These are phyloP conservation scores for Alaudala cheleensis DNA, from an alignment of 2,113 vertebrate species.

Conservation along the genomic window DNA sequence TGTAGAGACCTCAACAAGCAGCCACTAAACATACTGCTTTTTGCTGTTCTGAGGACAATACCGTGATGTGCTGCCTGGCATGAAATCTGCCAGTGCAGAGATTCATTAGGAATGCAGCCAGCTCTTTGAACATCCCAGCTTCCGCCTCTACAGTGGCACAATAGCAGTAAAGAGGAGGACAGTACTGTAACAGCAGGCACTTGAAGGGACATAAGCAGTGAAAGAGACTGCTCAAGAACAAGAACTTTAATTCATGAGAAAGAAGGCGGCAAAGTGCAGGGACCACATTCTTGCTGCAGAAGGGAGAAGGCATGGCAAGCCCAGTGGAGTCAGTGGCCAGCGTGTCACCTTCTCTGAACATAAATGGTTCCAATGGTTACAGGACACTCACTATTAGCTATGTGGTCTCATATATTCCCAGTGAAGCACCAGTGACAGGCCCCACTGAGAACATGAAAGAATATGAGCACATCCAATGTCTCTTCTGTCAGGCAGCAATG, in stretches of 20 bases:
- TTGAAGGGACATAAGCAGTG: not conserved
- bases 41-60: not conserved
- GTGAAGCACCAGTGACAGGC: constrained; percentile 32
- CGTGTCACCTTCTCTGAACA: not conserved
- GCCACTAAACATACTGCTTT: not conserved
- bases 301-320: not conserved
- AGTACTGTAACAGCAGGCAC: constrained; percentile 10
- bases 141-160: not conserved
- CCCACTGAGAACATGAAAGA: constrained; percentile 65
- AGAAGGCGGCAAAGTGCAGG: not conserved
- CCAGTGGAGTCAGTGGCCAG: not conserved
- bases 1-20: not conserved
- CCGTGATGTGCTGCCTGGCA: not conserved
- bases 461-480: constrained; percentile 11
- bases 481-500: constrained; percentile 22
- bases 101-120: not conserved
- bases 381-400: constrained; percentile 32
- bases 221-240: not conserved
- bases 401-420: not conserved
- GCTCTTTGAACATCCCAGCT: not conserved
- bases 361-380: constrained; percentile 44
- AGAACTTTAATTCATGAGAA: constrained; percentile 23
- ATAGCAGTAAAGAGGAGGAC: not conserved
- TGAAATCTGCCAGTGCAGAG: not conserved
- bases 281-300: not conserved